phyloP scores from a whole-genome alignment of 2,888 invertebrate genomes.

The Melinopterus prodromus region DNA sequence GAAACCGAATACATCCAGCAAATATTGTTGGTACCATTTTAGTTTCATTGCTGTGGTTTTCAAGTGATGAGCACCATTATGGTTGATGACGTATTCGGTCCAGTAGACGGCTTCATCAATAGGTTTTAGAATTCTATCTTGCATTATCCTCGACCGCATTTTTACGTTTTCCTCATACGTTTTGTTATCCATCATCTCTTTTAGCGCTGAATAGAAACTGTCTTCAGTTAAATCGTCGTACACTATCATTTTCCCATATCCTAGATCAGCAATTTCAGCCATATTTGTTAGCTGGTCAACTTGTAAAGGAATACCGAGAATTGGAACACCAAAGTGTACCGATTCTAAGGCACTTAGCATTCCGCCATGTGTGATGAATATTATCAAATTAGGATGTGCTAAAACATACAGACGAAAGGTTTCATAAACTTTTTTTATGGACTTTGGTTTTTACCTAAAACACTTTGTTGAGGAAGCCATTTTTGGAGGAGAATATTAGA shows the following conservation, averaged over 20 bases:
- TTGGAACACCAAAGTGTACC: slow-evolving; percentile 66
- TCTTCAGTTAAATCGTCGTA: slow-evolving; percentile 18
- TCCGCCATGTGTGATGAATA: slow-evolving; percentile 69
- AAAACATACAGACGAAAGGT: neutral
- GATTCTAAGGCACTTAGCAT: slow-evolving; percentile 69
- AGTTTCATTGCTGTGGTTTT: slow-evolving; percentile 42
- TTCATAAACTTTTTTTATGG: neutral
- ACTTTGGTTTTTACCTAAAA: slow-evolving; percentile 40
- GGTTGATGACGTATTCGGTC: slow-evolving; percentile 44
- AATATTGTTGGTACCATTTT: slow-evolving; percentile 42
- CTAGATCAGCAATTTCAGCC: slow-evolving; percentile 64
- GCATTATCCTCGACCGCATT: slow-evolving; percentile 37
- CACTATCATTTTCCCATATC: slow-evolving; percentile 44
- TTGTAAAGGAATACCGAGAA: slow-evolving; percentile 69
- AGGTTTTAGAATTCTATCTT: slow-evolving; percentile 41
- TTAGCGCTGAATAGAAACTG: slow-evolving; percentile 12
- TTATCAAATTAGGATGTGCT: slow-evolving; percentile 65
- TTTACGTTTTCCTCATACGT: slow-evolving; percentile 36
- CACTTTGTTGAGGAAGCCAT: slow-evolving; percentile 70
- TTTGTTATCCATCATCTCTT: slow-evolving; percentile 20
- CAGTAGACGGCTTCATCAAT: slow-evolving; percentile 44
- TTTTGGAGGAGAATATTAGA: slow-evolving; percentile 65
- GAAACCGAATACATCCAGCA: slow-evolving; percentile 41
- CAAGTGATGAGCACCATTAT: slow-evolving; percentile 45
- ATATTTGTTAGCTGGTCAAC: slow-evolving; percentile 71